Conservation (phyloP, 2,797 vertebrate species). For the Helarctos malayanus region DNA sequence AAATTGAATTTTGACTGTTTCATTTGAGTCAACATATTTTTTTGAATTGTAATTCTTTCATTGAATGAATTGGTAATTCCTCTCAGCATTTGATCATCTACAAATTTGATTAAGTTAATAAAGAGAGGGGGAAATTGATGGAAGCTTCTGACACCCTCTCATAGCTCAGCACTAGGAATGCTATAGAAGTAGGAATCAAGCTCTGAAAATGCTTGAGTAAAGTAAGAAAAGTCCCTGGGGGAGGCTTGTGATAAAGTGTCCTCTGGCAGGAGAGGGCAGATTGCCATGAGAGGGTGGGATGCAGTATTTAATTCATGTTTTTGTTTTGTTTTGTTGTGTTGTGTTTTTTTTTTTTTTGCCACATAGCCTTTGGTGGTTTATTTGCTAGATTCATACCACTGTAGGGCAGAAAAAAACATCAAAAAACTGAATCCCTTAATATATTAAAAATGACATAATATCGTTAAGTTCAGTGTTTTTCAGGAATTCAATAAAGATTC, state of each 20-base stretch:
- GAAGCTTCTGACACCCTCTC: not conserved
- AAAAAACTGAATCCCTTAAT: not conserved
- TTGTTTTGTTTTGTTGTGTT: not conserved
- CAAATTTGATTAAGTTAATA: not conserved
- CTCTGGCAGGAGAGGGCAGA: not conserved
- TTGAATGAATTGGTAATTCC: not conserved
- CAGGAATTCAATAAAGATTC: conserved; percentile 8
- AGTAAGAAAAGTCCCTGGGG: not conserved
- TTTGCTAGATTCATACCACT: conserved; percentile 3
- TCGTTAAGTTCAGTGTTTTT: not conserved
- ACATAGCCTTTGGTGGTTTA: not conserved
- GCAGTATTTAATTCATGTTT: not conserved
- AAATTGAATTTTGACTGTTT: not conserved
- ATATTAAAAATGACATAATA: conserved; percentile 33
- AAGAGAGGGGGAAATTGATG: not conserved
- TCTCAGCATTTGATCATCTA: not conserved
- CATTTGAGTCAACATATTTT: not conserved
- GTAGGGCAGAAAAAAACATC: not conserved
- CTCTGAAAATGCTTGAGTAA: not conserved
- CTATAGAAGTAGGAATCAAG: not conserved
- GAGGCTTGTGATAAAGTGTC: not conserved
- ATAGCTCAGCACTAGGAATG: not conserved
- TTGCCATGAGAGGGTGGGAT: not conserved
- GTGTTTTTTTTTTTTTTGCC: not conserved
- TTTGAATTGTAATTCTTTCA: not conserved